Percentiles rank a stretch among this genome's conserved stretches.
These are phyloP conservation scores for Sminthurinus aureus DNA, from an alignment of 2,888 invertebrate genomes.

Conservation along the genomic window DNA sequence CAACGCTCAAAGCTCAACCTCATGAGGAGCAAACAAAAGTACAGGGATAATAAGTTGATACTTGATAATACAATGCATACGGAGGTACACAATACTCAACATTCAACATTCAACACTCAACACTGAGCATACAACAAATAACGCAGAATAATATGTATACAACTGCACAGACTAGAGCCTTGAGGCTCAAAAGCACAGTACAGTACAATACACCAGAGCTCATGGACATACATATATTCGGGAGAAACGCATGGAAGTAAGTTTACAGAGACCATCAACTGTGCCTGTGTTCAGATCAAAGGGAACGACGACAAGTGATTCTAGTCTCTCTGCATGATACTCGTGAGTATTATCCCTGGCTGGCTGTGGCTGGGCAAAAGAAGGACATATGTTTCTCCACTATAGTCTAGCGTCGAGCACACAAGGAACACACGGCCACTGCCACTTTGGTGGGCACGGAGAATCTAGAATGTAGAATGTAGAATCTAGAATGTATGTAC, in stretches of 20 bases:
- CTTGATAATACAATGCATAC: too few species aligned
- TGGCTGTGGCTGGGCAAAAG: neutral
- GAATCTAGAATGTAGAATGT: neutral
- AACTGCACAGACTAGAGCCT: too few species aligned
- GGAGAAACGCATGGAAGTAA: neutral
- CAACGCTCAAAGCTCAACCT: too few species aligned
- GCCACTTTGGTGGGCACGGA: conserved; percentile 25
- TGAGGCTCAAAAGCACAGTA: too few species aligned
- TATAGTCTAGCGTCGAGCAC: neutral
- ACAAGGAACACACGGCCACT: neutral
- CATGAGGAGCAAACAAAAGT: too few species aligned
- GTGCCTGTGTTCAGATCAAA: conserved; percentile 20
- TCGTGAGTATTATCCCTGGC: conserved; percentile 20
- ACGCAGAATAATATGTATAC: too few species aligned
- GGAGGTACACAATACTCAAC: too few species aligned
- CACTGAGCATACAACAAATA: too few species aligned
- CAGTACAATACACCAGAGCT: too few species aligned
- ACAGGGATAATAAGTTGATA: too few species aligned
- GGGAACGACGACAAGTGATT: conserved; percentile 34
- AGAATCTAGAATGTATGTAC: too few species aligned
- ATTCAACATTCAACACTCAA: too few species aligned
- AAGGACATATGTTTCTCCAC: conserved; percentile 9
- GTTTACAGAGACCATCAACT: conserved; percentile 10
- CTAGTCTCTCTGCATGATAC: conserved; percentile 33
- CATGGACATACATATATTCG: neutral